phyloP scores from a whole-genome alignment of 1,140 invertebrate species.

The Philaenus spumarius region DNA sequence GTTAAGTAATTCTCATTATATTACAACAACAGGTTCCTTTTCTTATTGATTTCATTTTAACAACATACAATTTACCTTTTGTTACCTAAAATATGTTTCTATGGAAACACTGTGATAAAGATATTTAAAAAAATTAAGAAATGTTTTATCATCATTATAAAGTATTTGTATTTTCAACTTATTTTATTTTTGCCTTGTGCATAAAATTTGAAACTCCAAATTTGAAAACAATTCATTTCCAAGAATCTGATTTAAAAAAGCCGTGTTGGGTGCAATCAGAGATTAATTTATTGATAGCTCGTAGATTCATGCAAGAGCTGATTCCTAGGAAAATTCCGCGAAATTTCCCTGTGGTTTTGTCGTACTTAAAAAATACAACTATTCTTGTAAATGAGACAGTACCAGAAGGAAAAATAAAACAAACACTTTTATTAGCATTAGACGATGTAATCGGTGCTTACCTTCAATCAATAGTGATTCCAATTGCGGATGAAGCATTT shows the following conservation, averaged over 20 bases:
- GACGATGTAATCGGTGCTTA: slow-evolving; percentile 27
- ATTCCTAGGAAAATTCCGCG: slow-evolving; percentile 20
- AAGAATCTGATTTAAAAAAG: neutral
- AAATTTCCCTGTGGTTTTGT: slow-evolving; percentile 15
- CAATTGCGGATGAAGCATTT: slow-evolving; percentile 23
- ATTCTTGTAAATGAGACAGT: neutral
- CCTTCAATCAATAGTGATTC: slow-evolving; percentile 19
- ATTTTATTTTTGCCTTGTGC: neutral
- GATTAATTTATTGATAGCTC: slow-evolving; percentile 18
- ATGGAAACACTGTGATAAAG: too few relatives aligned
- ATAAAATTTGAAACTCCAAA: slow-evolving; percentile 5
- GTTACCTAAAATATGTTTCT: too few relatives aligned
- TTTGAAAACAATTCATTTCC: slow-evolving; percentile 11
- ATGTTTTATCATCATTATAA: too few relatives aligned
- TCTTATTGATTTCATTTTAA: too few relatives aligned
- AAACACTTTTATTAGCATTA: neutral
- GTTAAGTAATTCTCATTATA: too few relatives aligned
- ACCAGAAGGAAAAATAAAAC: neutral
- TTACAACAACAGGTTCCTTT: too few relatives aligned
- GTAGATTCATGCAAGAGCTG: slow-evolving; percentile 23
- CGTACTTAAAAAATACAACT: slow-evolving; percentile 15
- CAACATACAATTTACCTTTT: too few relatives aligned
- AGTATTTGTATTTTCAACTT: neutral
- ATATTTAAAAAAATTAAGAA: too few relatives aligned
- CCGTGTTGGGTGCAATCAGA: slow-evolving; percentile 1